Conservation (phyloP, 2,113 vertebrate genomes). For the Bufo bufo region DNA sequence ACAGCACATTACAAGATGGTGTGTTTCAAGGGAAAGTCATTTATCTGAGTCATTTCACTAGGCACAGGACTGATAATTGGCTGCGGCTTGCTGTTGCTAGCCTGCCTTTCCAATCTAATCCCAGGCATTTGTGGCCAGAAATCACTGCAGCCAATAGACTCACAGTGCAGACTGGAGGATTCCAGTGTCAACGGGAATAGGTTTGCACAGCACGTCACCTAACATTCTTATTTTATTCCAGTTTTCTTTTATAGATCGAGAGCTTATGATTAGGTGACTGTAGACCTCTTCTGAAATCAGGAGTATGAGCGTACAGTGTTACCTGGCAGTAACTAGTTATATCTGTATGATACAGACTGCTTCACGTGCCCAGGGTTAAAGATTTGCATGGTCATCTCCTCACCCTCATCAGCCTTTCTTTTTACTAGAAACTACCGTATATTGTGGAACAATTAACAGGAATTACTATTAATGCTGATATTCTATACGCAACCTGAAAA, state of each 20-base stretch:
- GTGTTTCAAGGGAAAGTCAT: slow-evolving; percentile 46
- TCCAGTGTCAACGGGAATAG: slow-evolving; percentile 43
- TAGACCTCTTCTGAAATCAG: not conserved
- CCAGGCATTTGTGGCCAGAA: slow-evolving; percentile 17
- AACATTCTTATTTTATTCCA: not conserved
- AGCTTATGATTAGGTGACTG: not conserved
- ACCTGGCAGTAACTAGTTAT: not conserved
- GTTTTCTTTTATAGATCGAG: not conserved
- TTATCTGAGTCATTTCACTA: slow-evolving; percentile 28
- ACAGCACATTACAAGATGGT: slow-evolving; percentile 42
- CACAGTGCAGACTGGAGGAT: slow-evolving; percentile 4
- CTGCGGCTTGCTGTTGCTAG: slow-evolving; percentile 51
- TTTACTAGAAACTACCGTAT: not conserved
- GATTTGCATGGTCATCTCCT: not conserved
- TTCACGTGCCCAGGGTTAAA: not conserved
- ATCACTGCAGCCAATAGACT: slow-evolving; percentile 45
- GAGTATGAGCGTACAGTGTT: not conserved
- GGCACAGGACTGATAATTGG: slow-evolving; percentile 28
- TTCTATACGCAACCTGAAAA: not conserved
- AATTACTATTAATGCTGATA: no score
- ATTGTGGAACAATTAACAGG: no score
- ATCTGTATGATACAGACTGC: not conserved
- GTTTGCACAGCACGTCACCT: slow-evolving; percentile 34
- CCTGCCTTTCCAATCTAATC: slow-evolving; percentile 51
- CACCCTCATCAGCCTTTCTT: not conserved